A percentile compares a stretch with the other conserved stretches of the same genome.
Conservation (phyloP, 2,888 invertebrate genomes). For the Napeogenes sylphis region DNA sequence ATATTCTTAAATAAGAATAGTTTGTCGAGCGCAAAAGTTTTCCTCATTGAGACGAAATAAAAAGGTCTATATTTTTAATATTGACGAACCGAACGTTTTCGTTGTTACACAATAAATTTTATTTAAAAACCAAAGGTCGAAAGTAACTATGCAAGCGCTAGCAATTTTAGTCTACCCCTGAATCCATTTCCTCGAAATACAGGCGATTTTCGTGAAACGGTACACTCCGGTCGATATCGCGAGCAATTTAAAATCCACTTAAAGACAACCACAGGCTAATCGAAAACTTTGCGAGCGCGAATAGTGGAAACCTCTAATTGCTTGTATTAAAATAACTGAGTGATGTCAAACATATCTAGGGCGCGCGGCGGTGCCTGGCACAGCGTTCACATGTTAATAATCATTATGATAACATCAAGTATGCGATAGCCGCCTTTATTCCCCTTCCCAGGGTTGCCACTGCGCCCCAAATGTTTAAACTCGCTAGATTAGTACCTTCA, state of each 20-base stretch:
- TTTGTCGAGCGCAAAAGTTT: neutral
- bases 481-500: neutral
- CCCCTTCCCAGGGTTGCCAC: slow-evolving; percentile 45
- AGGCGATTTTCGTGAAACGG: slow-evolving; percentile 36
- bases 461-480: slow-evolving; percentile 8
- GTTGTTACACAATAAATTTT: neutral
- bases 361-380: slow-evolving; percentile 67
- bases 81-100: neutral
- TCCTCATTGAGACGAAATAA: neutral
- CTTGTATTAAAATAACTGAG: slow-evolving; percentile 76
- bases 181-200: slow-evolving; percentile 23
- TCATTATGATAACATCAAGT: slow-evolving; percentile 77
- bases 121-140: slow-evolving; percentile 7
- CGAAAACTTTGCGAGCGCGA: slow-evolving; percentile 68
- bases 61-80: neutral
- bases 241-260: slow-evolving; percentile 75
- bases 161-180: slow-evolving; percentile 14
- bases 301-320: slow-evolving; percentile 69
- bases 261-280: slow-evolving; percentile 73
- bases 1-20: slow-evolving; percentile 4
- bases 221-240: slow-evolving; percentile 51
- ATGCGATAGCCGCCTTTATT: slow-evolving; percentile 66
- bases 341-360: slow-evolving; percentile 77
- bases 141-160: slow-evolving; percentile 11
- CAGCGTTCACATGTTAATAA: slow-evolving; percentile 75